Base-by-base conservation (phyloP, 2,888 invertebrate species). In the Diplolepis rosae region DNA sequence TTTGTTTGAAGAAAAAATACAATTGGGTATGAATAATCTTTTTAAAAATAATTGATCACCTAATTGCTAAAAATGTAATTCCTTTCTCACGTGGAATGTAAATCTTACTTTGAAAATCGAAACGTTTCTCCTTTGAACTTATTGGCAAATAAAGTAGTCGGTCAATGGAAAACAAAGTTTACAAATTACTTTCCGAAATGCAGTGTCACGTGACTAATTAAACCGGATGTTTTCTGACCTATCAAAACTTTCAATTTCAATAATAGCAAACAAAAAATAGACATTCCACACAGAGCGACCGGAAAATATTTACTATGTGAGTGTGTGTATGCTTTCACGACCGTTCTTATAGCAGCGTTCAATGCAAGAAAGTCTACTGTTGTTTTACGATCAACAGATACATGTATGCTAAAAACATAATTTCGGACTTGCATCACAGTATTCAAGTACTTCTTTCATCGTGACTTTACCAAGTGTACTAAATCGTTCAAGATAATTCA, bases 401-500 rank as follows among this genome's bases (percentile, higher is more conserved):
- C 18, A 45, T 45, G 15, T 56, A 35, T 22, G 30, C 56, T 22
- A 56, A 35, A 35, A 56, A 56, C 35, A 22, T 56, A 56, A 56
- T 35, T 56, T 56, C 35, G 35, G 30, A 56, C 56, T 56, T 35
- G 13, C 32, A 5, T 56, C 13, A 22, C 13, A 56, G 13, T 28
- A 18, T 56, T 13, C 35, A 56, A 56, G 56, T 56, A 13, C 35
- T 39, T 39, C 9, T 9, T 4, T 39, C 9, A 39, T 13, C 35
- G 13, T 1, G 15, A 15, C 32, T 22, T 56, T 32, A 22, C 24
- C 13, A 30, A 18, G 13, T 13, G 32, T 22, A 35, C 18, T 56
- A 56, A 56, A 56, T 56, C 56, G 32, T 56, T 56, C 32, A 56
- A 56, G 6, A 35, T 15, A 22, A 54, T 32, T 54, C 32, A 22